A percentile compares a stretch with the other conserved stretches of the same genome.
These are phyloP conservation scores for Laterallus jamaicensis DNA, from an alignment of 2,113 vertebrate species.

Conservation along the genomic window DNA sequence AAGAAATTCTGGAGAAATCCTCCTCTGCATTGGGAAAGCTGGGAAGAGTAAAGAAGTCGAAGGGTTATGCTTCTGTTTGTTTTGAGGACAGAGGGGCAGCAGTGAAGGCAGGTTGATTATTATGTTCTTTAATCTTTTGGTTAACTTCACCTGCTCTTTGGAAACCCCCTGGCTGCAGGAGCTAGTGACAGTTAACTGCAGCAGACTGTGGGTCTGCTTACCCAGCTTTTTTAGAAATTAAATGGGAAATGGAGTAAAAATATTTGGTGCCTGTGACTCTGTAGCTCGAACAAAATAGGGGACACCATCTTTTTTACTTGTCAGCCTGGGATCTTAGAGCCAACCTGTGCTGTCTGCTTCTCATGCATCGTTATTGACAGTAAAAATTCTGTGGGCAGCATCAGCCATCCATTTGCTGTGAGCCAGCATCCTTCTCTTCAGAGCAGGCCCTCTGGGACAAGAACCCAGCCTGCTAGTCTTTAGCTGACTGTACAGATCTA, in stretches of 20 bases:
- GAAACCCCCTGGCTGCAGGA: background rate
- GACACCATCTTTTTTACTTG: background rate
- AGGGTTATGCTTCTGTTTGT: no score
- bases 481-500: background rate
- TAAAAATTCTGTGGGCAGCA: background rate
- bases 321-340: background rate
- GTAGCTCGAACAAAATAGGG: background rate
- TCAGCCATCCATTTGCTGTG: background rate
- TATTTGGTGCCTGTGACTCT: background rate
- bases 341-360: background rate
- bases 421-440: background rate
- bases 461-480: background rate
- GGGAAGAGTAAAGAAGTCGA: no score
- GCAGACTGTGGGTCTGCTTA: background rate
- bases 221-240: background rate
- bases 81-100: no score
- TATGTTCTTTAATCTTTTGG: no score
- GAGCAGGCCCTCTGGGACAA: background rate
- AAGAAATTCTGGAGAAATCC: no score
- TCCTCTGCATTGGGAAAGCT: no score
- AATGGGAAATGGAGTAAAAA: background rate
- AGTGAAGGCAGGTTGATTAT: no score
- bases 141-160: background rate
- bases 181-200: background rate
- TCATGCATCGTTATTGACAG: rapidly evolving